phyloP scores from a whole-genome alignment of 2,797 vertebrate species.

The Rhyacichthys aspro region DNA sequence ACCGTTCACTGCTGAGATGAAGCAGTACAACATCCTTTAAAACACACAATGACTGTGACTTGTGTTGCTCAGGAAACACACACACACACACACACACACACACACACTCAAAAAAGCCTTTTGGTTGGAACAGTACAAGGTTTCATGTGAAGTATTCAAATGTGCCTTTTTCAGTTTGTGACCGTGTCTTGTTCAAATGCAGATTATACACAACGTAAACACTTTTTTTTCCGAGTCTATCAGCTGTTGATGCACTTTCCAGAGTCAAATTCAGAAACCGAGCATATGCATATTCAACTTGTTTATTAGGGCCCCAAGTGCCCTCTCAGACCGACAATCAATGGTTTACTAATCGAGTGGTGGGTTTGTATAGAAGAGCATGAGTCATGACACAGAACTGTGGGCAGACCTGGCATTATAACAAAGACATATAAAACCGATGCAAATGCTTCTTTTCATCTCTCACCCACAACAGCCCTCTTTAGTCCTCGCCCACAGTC shows the following conservation, averaged over 20 bases:
- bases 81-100: no score
- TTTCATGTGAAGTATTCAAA: no score
- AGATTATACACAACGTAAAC: no score
- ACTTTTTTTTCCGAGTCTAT: neutral
- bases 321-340: slow-evolving; percentile 12
- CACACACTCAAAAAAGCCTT: no score
- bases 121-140: no score
- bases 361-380: slow-evolving; percentile 44
- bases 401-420: slow-evolving; percentile 60
- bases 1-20: slow-evolving; percentile 16
- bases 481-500: slow-evolving; percentile 50
- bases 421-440: slow-evolving; percentile 54
- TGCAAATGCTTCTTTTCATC: slow-evolving; percentile 55
- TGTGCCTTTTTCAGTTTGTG: no score
- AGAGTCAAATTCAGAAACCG: no score
- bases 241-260: no score
- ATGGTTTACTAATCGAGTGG: slow-evolving; percentile 36
- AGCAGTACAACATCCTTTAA: neutral
- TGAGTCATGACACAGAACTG: slow-evolving; percentile 69
- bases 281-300: no score
- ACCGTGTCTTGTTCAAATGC: no score
- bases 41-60: slow-evolving; percentile 11
- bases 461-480: slow-evolving; percentile 50
- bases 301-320: no score
- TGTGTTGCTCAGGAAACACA: slow-evolving; percentile 5